A percentile compares a stretch with the other conserved stretches of the same genome.
Evolutionary conservation across 2,888 invertebrate species (phyloP).

Genomic region (Crematogaster levior): DNA sequence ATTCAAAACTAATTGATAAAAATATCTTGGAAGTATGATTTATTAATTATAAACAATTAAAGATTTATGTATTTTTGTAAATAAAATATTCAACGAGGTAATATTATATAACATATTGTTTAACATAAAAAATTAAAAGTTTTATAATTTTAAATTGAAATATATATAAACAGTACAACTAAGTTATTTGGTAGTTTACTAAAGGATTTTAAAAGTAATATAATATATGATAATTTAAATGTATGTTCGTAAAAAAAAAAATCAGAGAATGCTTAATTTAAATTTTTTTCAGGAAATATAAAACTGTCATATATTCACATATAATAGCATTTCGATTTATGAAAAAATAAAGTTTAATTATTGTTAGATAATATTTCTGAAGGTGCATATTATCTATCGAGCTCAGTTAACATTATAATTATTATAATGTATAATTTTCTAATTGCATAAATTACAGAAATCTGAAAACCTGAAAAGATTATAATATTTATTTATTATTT

Average conservation of each 20-base stretch:
- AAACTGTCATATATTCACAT: not conserved
- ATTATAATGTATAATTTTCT: not conserved
- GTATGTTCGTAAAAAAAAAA: not conserved
- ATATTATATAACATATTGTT: too few relatives aligned
- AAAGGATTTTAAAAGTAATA: not conserved
- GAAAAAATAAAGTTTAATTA: conserved; percentile 16
- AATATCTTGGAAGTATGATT: not conserved
- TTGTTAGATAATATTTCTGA: conserved; percentile 3
- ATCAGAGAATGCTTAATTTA: not conserved
- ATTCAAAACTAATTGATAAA: not conserved
- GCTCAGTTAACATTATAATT: not conserved
- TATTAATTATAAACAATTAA: not conserved
- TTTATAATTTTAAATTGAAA: not conserved
- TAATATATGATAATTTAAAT: not conserved
- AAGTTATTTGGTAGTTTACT: not conserved
- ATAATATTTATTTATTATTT: not conserved
- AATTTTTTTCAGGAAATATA: not conserved
- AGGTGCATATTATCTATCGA: not conserved
- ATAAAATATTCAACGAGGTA: not conserved
- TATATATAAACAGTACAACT: not conserved
- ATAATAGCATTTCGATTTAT: too few relatives aligned
- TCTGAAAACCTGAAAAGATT: not conserved
- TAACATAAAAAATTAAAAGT: not conserved
- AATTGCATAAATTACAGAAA: not conserved
- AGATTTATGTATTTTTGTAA: not conserved